Evolutionary conservation across 2,797 vertebrate genomes (phyloP).

Genomic region (Harpagifer antarcticus): DNA sequence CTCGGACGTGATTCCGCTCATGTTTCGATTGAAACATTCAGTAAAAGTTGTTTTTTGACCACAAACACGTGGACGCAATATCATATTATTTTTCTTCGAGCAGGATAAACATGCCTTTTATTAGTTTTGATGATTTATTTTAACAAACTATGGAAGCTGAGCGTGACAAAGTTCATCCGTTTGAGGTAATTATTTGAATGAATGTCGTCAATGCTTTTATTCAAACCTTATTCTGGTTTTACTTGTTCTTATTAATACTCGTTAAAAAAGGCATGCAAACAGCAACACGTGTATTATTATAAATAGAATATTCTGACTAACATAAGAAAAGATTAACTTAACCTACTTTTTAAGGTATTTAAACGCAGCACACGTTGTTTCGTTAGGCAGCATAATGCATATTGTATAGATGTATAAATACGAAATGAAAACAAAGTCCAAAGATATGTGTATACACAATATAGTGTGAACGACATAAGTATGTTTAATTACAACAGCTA

Average conservation of each 20-base stretch:
- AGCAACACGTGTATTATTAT: background rate
- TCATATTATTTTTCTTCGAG: too few relatives aligned
- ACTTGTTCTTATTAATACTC: background rate
- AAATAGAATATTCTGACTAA: background rate
- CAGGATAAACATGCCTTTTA: background rate
- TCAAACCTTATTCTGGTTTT: background rate
- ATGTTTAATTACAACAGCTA: slow-evolving; percentile 15
- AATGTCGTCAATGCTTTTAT: slow-evolving; percentile 8
- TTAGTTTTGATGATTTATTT: slow-evolving; percentile 18
- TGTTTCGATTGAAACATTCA: background rate
- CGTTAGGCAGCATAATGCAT: too few relatives aligned
- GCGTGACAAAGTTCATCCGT: slow-evolving; percentile 13
- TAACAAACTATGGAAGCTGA: slow-evolving; percentile 11
- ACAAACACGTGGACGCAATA: too few relatives aligned
- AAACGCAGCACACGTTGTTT: background rate
- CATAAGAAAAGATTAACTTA: background rate
- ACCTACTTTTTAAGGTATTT: background rate
- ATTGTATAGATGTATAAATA: background rate
- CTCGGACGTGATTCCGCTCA: slow-evolving; percentile 14
- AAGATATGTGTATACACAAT: background rate
- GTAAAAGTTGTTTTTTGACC: background rate
- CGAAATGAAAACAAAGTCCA: background rate
- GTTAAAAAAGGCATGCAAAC: background rate
- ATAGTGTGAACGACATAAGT: background rate
- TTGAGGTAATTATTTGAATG: slow-evolving; percentile 14